Conservation (phyloP, 2,113 vertebrate genomes). For the Cairina moschata region DNA sequence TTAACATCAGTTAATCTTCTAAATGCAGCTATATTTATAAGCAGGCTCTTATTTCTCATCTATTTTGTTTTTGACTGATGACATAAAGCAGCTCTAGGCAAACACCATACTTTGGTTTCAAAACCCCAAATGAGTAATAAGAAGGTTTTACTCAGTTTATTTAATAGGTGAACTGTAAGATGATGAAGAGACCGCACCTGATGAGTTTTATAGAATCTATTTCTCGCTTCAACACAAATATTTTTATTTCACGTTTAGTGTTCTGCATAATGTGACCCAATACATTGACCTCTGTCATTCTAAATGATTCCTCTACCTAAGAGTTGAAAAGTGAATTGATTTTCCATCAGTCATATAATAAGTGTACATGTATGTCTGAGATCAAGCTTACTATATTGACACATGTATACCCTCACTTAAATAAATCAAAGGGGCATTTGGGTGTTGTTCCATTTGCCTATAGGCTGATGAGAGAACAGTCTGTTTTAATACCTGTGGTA, state of each 20-base stretch:
- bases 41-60: background rate
- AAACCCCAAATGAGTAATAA: background rate
- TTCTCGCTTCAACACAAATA: background rate
- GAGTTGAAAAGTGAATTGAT: constrained; percentile 77
- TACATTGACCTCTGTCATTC: constrained; percentile 75
- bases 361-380: background rate
- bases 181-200: background rate
- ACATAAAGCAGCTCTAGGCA: background rate
- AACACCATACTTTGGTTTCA: background rate
- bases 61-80: background rate
- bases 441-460: background rate
- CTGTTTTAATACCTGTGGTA: background rate
- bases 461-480: background rate
- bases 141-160: background rate
- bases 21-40: background rate
- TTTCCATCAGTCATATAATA: constrained; percentile 75
- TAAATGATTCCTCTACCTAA: constrained; percentile 72
- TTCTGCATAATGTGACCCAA: constrained; percentile 39
- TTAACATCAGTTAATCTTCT: background rate
- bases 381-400: background rate
- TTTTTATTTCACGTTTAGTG: constrained; percentile 64
- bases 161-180: background rate
- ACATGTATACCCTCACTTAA: constrained; percentile 1
- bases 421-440: constrained; percentile 22
- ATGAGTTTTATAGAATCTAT: background rate